A percentile compares a stretch with the other conserved stretches of the same genome.
Conservation (phyloP, 2,797 vertebrate genomes). For the Lemur catta region DNA sequence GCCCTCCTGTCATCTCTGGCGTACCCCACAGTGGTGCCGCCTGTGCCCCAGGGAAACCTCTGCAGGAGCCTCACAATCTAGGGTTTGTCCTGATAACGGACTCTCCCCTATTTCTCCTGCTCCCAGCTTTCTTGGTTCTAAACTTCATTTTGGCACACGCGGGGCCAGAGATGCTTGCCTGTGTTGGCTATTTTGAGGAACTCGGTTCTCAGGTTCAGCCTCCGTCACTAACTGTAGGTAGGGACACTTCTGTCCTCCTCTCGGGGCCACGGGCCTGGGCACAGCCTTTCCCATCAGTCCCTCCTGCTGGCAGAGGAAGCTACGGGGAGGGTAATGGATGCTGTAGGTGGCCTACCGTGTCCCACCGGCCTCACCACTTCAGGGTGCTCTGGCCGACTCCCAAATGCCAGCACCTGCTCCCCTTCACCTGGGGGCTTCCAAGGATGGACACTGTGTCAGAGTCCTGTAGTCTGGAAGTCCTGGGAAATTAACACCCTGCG, state of each 20-base stretch:
- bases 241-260: neutral
- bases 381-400: neutral
- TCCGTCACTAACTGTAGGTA: neutral
- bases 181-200: neutral
- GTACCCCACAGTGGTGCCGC: no score
- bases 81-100: neutral
- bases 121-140: neutral
- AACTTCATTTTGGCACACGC: neutral
- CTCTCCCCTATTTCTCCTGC: neutral
- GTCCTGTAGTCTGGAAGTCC: neutral
- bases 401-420: neutral
- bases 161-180: neutral
- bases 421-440: neutral
- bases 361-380: neutral
- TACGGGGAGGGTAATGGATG: neutral
- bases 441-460: neutral
- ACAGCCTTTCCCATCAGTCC: neutral
- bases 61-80: neutral
- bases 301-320: neutral
- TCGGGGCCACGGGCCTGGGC: accelerated
- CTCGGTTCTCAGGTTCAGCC: neutral
- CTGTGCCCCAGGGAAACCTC: neutral
- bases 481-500: neutral
- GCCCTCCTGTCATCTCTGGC: neutral
- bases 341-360: neutral